phyloP scores from a whole-genome alignment of 35 echinoderm and acorn worm species.

The Ophioderma brevispina region DNA sequence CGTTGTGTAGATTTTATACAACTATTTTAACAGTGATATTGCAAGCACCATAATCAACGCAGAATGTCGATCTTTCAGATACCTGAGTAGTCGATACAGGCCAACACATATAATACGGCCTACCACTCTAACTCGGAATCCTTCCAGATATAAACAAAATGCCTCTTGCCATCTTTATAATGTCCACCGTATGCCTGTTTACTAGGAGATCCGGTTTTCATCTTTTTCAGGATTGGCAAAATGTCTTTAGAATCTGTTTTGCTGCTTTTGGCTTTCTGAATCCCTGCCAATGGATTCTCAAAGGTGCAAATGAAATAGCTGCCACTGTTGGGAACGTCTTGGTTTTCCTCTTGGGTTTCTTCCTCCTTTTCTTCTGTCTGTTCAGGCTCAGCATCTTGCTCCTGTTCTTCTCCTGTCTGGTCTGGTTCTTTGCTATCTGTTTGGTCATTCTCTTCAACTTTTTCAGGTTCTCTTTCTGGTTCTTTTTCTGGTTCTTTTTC shows the following conservation, averaged over 20 bases:
- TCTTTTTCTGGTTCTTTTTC: not conserved
- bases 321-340: not conserved
- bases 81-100: too few relatives aligned
- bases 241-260: not conserved
- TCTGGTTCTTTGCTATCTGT: not conserved
- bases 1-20: too few relatives aligned
- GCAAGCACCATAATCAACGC: too few relatives aligned
- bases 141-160: constrained; percentile 4
- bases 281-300: not conserved
- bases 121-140: not conserved
- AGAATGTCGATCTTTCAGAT: too few relatives aligned
- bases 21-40: too few relatives aligned
- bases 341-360: not conserved
- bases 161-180: not conserved
- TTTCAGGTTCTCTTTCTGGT: not conserved
- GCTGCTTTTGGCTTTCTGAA: not conserved
- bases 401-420: not conserved
- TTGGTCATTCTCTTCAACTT: not conserved
- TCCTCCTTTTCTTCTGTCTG: not conserved
- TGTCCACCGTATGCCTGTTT: not conserved
- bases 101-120: not conserved
- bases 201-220: not conserved
- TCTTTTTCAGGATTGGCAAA: not conserved
- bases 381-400: not conserved
- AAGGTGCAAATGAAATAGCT: not conserved